Evolutionary conservation across 2,113 vertebrate species (phyloP), one percentile per base, ranked within the genome.

Genomic region (Tragelaphus imberbis): DNA sequence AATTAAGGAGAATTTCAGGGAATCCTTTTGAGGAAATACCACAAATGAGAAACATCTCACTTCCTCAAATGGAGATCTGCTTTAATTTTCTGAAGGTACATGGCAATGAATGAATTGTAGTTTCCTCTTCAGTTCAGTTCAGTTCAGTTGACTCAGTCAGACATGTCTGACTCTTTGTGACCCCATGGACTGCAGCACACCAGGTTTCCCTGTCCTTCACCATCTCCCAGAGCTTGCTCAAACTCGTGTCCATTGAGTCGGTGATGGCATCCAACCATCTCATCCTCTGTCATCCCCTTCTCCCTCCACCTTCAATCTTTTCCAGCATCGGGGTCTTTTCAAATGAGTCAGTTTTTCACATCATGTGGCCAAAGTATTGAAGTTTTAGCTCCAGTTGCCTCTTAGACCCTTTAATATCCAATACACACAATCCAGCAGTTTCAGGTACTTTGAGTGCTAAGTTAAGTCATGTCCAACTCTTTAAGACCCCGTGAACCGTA

Each of bases 1-100:
- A 95, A 86, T 95, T 85, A 96, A 19, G 28, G 55, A 84, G 71
- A 93, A 17, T 81, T 28, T 27, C 82, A 88, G 27, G 23, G 75
- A 96, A 56, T 27, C 8, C 1, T 84, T 58, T 91, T 13, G 53
- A 88, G 55, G 68, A 95, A 95, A 97, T 61, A 55, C 4, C 47
- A 53, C 2, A 2, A 79, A 19, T 75, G n/a, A 30, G 61, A 92
- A 94, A 68, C 36, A 58, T 36, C 9, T 87, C 33, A 9, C 81
- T 3, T 97, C 19, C 84, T 81, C 36, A 92, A 28, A 93, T 59
- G 53, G 25, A 51, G 30, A 53, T 61, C 85, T 81, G 53, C 40
- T 90, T 87, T 94, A 82, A 79, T 53, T 84, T 90, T 59, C 3
- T 55, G n/a, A 84, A 87, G 5, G 1, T 75, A 10, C 53, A 87